Percentiles rank a stretch among this genome's conserved stretches.
Evolutionary conservation across 2,797 vertebrate species (phyloP).

Genomic region (Neomorphus geoffroyi): DNA sequence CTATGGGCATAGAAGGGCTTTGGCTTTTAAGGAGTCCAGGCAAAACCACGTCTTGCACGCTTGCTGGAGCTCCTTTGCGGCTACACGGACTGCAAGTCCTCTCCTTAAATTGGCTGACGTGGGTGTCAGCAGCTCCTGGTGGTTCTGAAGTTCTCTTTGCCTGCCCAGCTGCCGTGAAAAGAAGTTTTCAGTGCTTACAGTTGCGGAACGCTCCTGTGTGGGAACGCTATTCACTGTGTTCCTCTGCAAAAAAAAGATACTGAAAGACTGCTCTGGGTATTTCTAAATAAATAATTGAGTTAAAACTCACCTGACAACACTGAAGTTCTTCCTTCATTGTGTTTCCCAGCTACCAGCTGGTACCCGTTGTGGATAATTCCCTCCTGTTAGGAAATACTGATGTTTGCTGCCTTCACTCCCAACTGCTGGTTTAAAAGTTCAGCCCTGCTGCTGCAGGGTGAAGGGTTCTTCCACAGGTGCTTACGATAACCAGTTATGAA

Average conservation of each 20-base stretch:
- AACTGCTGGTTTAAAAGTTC: neutral
- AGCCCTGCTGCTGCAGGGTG: neutral
- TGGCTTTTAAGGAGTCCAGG: neutral
- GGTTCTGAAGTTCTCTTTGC: neutral
- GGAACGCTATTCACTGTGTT: too few relatives aligned
- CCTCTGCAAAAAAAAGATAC: neutral
- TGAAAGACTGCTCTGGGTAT: neutral
- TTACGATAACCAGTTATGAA: neutral
- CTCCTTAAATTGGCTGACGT: neutral
- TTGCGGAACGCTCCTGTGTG: neutral
- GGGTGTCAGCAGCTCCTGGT: accelerated
- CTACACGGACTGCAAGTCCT: neutral
- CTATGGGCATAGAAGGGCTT: neutral
- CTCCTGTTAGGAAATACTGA: neutral
- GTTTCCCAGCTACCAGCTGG: neutral
- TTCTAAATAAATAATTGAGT: neutral
- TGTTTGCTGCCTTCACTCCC: neutral
- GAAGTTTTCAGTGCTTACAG: neutral
- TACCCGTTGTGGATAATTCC: neutral
- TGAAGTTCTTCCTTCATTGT: neutral
- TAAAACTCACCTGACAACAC: neutral
- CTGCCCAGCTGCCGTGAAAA: neutral
- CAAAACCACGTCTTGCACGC: neutral
- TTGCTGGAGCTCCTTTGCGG: neutral
- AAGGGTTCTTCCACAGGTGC: neutral